Evolutionary conservation across 2,113 vertebrate species (phyloP).

Genomic region (Halichoeres trimaculatus): DNA sequence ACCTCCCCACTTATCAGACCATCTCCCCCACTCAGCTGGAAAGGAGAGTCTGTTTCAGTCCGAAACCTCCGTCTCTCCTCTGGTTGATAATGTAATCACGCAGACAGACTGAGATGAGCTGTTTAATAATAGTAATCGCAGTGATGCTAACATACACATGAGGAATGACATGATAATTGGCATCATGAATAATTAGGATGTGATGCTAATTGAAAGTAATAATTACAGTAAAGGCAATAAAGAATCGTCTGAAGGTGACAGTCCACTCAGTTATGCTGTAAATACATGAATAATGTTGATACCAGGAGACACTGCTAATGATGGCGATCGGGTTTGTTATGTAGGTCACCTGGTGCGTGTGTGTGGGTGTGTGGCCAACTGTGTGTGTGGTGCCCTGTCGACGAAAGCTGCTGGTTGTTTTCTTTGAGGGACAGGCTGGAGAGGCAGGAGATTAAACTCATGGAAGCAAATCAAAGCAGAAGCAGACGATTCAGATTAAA

Average conservation of each 20-base stretch:
- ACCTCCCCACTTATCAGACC: constrained; percentile 69
- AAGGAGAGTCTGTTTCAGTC: constrained; percentile 50
- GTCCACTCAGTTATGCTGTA: not conserved
- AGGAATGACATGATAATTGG: constrained; percentile 61
- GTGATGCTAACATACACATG: constrained; percentile 17
- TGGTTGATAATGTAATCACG: constrained; percentile 49
- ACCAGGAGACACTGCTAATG: constrained; percentile 27
- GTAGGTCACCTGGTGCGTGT: constrained; percentile 40
- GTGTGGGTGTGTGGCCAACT: constrained; percentile 7
- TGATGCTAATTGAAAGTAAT: constrained; percentile 45
- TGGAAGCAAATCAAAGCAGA: constrained; percentile 72
- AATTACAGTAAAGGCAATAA: constrained; percentile 15
- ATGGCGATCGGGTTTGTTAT: constrained; percentile 37
- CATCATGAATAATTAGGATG: constrained; percentile 51
- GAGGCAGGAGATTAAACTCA: constrained; percentile 69
- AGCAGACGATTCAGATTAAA: constrained; percentile 64
- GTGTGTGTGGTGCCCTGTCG: not conserved
- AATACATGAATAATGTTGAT: constrained; percentile 19
- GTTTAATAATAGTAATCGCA: constrained; percentile 42
- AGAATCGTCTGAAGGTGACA: constrained; percentile 14
- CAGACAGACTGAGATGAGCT: constrained; percentile 14
- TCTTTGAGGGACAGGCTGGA: constrained; percentile 60
- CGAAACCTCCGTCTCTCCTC: constrained; percentile 43
- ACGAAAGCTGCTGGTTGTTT: constrained; percentile 49
- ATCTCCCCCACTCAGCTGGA: constrained; percentile 51